phyloP scores from a whole-genome alignment of 2,113 vertebrate species.

The Brachirus orientalis region DNA sequence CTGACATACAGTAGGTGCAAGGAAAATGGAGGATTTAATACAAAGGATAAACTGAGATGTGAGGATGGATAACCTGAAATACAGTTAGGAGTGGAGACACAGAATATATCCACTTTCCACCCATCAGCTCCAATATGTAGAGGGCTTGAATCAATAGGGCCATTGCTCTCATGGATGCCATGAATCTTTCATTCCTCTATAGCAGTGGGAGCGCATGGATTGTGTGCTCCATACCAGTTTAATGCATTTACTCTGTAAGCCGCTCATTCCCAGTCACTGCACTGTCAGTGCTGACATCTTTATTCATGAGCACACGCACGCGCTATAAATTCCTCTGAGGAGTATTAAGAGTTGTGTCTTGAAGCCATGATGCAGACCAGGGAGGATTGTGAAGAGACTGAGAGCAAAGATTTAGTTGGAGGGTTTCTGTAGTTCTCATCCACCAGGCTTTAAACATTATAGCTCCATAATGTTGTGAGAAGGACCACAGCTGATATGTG shows the following conservation, averaged over 20 bases:
- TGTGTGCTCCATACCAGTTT: slow-evolving; percentile 58
- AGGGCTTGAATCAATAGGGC: slow-evolving; percentile 61
- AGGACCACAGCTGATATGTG: neutral
- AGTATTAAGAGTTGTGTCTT: slow-evolving; percentile 74
- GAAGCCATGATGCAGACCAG: slow-evolving; percentile 55
- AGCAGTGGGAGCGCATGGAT: slow-evolving; percentile 41
- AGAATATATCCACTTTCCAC: slow-evolving; percentile 40
- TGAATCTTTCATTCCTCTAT: slow-evolving; percentile 68
- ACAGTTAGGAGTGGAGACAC: slow-evolving; percentile 28
- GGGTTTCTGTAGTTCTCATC: slow-evolving; percentile 40
- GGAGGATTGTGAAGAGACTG: slow-evolving; percentile 56
- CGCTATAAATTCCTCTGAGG: slow-evolving; percentile 70
- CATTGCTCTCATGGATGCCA: slow-evolving; percentile 54
- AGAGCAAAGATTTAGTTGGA: slow-evolving; percentile 39
- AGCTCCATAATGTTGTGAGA: slow-evolving; percentile 26
- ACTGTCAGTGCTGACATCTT: slow-evolving; percentile 75
- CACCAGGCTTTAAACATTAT: slow-evolving; percentile 44
- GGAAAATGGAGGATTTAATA: slow-evolving; percentile 48
- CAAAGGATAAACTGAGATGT: slow-evolving; percentile 64
- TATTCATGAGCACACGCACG: slow-evolving; percentile 78
- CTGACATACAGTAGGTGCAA: slow-evolving; percentile 22
- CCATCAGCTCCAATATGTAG: slow-evolving; percentile 49
- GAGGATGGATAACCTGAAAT: slow-evolving; percentile 46
- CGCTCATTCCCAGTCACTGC: slow-evolving; percentile 71
- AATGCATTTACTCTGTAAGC: slow-evolving; percentile 79